phyloP scores from a whole-genome alignment of 2,797 vertebrate species.

The Zalophus californianus region DNA sequence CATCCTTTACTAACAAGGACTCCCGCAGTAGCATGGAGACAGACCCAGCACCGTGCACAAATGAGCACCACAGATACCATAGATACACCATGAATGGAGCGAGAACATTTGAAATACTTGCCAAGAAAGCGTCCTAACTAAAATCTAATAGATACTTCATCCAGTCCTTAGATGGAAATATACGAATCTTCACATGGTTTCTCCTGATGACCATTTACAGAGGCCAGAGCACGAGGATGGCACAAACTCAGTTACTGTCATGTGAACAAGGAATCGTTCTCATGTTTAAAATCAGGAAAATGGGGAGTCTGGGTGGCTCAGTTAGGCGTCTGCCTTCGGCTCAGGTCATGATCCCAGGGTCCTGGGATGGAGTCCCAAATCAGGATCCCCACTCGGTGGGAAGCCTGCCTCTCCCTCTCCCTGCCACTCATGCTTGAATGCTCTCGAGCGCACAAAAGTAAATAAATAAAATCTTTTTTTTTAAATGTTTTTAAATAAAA shows the following conservation, averaged over 20 bases:
- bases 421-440: neutral
- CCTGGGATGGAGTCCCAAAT: neutral
- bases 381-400: neutral
- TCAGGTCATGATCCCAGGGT: neutral
- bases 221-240: neutral
- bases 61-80: fast-evolving
- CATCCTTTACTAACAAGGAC: neutral
- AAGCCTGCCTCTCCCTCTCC: neutral
- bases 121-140: neutral
- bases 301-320: neutral
- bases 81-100: neutral
- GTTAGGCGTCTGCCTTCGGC: neutral
- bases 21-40: neutral
- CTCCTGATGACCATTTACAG: neutral
- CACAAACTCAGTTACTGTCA: neutral
- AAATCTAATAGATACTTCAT: neutral
- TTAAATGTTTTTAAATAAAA: neutral
- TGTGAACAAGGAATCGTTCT: neutral
- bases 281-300: neutral
- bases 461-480: neutral
- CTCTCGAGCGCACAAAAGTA: too few species aligned
- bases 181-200: neutral
- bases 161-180: neutral
- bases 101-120: neutral
- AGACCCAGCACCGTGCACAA: neutral